Percentiles rank a stretch among this genome's conserved stretches.
These are phyloP conservation scores for Atherinosoma microstoma DNA, from an alignment of 2,797 vertebrate species.

Conservation along the genomic window DNA sequence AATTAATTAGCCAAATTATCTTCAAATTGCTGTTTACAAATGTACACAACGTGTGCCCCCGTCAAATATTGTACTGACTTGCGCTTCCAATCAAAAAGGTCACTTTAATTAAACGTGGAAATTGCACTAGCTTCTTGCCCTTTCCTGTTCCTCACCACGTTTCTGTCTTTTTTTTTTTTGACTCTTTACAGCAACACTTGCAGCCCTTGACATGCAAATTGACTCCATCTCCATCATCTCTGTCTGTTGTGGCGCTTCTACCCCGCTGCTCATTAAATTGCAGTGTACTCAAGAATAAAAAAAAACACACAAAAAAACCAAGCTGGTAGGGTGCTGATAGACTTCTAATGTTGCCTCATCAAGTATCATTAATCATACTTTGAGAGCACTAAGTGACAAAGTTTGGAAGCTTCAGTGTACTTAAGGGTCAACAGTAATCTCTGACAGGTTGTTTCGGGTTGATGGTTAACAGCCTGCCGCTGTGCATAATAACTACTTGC, in stretches of 20 bases:
- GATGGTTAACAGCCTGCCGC: constrained; percentile 3
- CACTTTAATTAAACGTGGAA: constrained; percentile 66
- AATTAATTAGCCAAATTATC: constrained; percentile 59
- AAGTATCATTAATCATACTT: constrained; percentile 75
- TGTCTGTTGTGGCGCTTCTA: constrained; percentile 59
- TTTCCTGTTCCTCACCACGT: constrained; percentile 13
- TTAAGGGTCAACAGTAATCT: constrained; percentile 28
- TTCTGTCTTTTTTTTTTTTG: constrained; percentile 22
- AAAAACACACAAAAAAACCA: constrained; percentile 21
- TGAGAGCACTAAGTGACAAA: constrained; percentile 45
- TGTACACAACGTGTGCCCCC: constrained; percentile 14
- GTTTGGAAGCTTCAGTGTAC: constrained; percentile 40
- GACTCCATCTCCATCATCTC: constrained; percentile 78
- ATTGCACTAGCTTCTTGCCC: constrained; percentile 28
- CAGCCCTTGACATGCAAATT: constrained; percentile 69
- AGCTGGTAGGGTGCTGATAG: constrained; percentile 47
- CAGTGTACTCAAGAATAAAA: constrained; percentile 44
- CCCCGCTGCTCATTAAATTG: constrained; percentile 73
- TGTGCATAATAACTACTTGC: background rate
- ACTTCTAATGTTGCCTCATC: constrained; percentile 71
- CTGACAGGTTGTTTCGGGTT: constrained; percentile 32
- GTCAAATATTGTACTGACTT: constrained; percentile 30
- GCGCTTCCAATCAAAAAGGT: constrained; percentile 42
- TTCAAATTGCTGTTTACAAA: constrained; percentile 32
- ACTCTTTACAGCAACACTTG: constrained; percentile 40